Base-by-base conservation (phyloP, 2,113 vertebrate species). In the Pungitius pungitius region DNA sequence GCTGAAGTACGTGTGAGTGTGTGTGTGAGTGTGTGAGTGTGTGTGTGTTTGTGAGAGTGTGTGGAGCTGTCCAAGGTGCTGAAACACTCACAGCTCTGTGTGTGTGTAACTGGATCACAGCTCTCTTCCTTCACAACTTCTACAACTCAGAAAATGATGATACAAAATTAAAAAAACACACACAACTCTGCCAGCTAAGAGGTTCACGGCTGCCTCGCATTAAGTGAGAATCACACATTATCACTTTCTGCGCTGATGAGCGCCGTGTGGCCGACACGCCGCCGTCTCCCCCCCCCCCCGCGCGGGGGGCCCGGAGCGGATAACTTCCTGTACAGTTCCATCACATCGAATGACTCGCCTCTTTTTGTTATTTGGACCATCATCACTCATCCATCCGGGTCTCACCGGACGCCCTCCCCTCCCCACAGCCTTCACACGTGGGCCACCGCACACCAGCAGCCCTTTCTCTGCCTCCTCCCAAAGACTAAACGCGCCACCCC, bases 11-110 rank as follows among this genome's bases (percentile, higher is more conserved):
- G 5, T 30, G 30, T n/a, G n/a, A n/a, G n/a, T n/a, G n/a, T 1
- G 11, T 30, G 68, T 9, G 1, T 6, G 18, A 9, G 56, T 27
- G 64, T 30, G 54, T 1, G 12, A 26, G 68, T 8, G 0, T 4
- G 15, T 12, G 54, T 24, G 64, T 56, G 54, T 54, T 14, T 1
- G 12, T 30, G 69, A 7, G 1, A 5, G 20, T 12, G 57, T 27
- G 64, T 56, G 55, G 72, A 75, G 63, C 89, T 91, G 77, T 87
- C 86, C 86, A 1, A 1, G 81, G 86, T 87, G n/a, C 89, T 89
- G 87, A 85, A 85, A 74, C 52, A 26, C 59, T 51, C 3, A 2
- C 24, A n/a, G 47, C 26, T 66, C 45, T 1, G 57, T 3, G 49
- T 61, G 12, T 40, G 55, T 15, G 8, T 49, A 8, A 56, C 33